These are phyloP conservation scores for Epinotia bilunana DNA, from an alignment of 2,888 invertebrate species.

Conservation along the genomic window DNA sequence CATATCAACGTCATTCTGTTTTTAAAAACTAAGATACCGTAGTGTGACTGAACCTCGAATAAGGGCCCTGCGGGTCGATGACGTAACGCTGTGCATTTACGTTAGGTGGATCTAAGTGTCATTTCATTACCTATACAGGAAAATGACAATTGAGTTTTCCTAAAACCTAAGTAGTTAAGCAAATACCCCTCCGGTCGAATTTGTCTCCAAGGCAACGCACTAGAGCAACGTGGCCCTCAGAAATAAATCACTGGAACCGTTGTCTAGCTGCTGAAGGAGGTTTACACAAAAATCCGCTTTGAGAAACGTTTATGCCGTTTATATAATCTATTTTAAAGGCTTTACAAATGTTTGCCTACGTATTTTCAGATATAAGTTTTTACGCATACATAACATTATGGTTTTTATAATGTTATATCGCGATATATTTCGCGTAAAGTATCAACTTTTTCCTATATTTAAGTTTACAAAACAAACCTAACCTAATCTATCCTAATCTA, in stretches of 20 bases:
- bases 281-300: conserved; percentile 15
- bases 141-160: too few species aligned
- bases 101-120: too few species aligned
- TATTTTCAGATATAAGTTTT: background rate
- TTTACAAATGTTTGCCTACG: background rate
- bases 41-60: too few species aligned
- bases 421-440: too few species aligned
- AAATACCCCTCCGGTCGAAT: background rate
- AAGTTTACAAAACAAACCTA: too few species aligned
- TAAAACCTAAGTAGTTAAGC: too few species aligned
- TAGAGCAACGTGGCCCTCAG: conserved; percentile 3
- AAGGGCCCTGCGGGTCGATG: too few species aligned
- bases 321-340: conserved; percentile 13
- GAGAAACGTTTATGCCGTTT: conserved; percentile 15
- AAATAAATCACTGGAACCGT: conserved; percentile 29
- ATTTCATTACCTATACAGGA: too few species aligned
- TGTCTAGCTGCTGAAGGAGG: conserved; percentile 34
- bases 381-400: background rate
- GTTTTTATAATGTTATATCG: background rate
- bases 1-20: background rate
- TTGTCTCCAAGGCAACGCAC: background rate
- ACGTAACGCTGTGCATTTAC: too few species aligned
- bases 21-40: background rate
- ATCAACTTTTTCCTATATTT: too few species aligned
- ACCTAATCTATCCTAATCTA: too few species aligned